phyloP scores from a whole-genome alignment of 2,797 vertebrate genomes.

The Hafferia zeledoni region DNA sequence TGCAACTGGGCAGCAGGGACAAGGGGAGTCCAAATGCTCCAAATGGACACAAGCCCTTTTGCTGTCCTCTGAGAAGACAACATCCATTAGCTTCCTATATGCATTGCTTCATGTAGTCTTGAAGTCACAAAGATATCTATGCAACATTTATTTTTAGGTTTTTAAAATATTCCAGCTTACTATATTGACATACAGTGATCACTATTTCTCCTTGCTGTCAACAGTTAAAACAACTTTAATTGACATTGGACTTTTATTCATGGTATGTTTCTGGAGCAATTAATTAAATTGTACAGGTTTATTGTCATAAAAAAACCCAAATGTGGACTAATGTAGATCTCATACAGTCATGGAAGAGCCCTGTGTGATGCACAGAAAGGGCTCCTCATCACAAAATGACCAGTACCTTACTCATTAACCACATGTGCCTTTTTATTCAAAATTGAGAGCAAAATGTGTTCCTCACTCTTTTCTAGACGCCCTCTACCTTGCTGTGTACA shows the following conservation, averaged over 20 bases:
- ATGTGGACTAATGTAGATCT: not conserved
- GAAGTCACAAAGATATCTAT: not conserved
- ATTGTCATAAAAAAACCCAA: not conserved
- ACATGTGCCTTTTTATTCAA: not conserved
- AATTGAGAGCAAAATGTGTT: not conserved
- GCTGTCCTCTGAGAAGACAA: not conserved
- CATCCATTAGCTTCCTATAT: not conserved
- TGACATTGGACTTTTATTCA: constrained; percentile 3
- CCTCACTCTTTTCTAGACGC: not conserved
- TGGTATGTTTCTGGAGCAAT: not conserved
- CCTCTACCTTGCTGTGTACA: constrained; percentile 2
- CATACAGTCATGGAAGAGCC: not conserved
- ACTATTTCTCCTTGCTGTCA: constrained; percentile 9
- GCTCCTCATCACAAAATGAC: not conserved
- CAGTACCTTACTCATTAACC: not conserved
- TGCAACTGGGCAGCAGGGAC: not conserved
- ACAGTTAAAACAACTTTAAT: constrained; percentile 18
- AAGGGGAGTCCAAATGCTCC: not conserved
- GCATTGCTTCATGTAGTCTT: not conserved
- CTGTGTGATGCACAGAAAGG: not conserved
- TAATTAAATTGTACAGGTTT: not conserved
- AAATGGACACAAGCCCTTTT: not conserved
- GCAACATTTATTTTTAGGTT: constrained; percentile 11
- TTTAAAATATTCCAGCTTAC: not conserved
- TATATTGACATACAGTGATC: not conserved